Evolutionary conservation across 2,113 vertebrate species (phyloP), one percentile per base, ranked within the genome.

Genomic region (Rattus norvegicus): DNA sequence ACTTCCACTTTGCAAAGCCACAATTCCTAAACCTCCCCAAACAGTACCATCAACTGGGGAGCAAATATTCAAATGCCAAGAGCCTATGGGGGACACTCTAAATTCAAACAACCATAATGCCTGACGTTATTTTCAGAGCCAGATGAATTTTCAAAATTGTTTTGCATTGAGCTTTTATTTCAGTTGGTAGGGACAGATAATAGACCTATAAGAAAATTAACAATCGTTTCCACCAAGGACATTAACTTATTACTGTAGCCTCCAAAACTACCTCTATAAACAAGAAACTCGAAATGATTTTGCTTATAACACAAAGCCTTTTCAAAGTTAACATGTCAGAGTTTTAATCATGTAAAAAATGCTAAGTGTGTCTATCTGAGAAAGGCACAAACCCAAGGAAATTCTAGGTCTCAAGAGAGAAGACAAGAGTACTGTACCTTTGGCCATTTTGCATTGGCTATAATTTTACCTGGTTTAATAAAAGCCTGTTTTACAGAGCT

Each of bases 211-310:
- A 84, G 54, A 83, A 97, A 95, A 89, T 3, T 30, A 24, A 59
- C 47, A 4, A 65, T 81, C 17, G 11, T 59, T 96, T 93, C 65
- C 43, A 93, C 20, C 43, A 54, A 89, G 56, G 43, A 86, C 70
- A 91, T 81, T 19, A 92, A 5, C 33, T 94, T 17, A 83, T 90
- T 69, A 79, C 33, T 90, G 81, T n/a, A 80, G 33, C 36, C 2
- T 94, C 49, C 20, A 88, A 85, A 85, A 52, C 84, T 26, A 47
- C 80, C 28, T 86, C 59, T 70, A 33, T 67, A 67, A 72, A 52
- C 17, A 88, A 96, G 28, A 36, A 89, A 93, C 54, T 0, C 69
- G 80, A 97, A 84, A 85, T 95, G 43, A 94, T 65, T 81, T 90
- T 94, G 39, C 47, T 84, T n/a, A 20, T 80, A 85, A 94, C 92